Base-by-base conservation (phyloP, 1,140 invertebrate species). In the Lepidotrigona ventralis region DNA sequence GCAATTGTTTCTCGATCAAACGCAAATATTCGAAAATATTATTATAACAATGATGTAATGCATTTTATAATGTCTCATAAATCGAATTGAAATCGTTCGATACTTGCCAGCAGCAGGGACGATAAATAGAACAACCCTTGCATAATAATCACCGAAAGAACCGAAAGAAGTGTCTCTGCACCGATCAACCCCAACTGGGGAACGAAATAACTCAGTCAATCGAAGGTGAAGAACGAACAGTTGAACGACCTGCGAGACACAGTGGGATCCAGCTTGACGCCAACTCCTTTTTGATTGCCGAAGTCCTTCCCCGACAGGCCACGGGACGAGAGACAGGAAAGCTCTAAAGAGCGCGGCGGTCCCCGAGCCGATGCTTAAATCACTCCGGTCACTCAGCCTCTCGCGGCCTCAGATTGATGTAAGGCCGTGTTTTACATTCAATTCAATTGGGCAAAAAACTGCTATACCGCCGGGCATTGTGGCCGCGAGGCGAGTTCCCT, bases 371-470 rank as follows among this genome's bases (percentile, higher is more conserved):
- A 92, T 91, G 90, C 92, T 93, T 94, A 93, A 93, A 93, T 93
- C 92, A 93, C 90, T 90, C 87, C 79, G 91, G 91, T 93, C 93
- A 93, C 92, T 93, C 93, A 93, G 93, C 85, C 91, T 92, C 91
- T 92, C 92, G 90, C 39, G 39, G 39, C 92, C 91, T 93, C 90
- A 92, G 92, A 94, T 94, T 94, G 93, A 94, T 94, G 93, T 93
- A 93, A 93, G 90, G 92, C 93, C 92, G 90, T 94, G 93, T 94
- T 94, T 94, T 94, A 94, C 93, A 94, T 94, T 93, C 92, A 93
- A 93, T 93, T 93, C 92, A 93, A 93, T 93, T 93, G 92, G 91
- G 90, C 92, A 93, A 93, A 93, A 93, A 93, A 93, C 91, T 92
- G 89, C 92, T 91, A 91, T 93, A 90, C 91, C 92, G 86, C 78